Evolutionary conservation across 2,113 vertebrate species (phyloP).

Genomic region (Leptodactylus fuscus): DNA sequence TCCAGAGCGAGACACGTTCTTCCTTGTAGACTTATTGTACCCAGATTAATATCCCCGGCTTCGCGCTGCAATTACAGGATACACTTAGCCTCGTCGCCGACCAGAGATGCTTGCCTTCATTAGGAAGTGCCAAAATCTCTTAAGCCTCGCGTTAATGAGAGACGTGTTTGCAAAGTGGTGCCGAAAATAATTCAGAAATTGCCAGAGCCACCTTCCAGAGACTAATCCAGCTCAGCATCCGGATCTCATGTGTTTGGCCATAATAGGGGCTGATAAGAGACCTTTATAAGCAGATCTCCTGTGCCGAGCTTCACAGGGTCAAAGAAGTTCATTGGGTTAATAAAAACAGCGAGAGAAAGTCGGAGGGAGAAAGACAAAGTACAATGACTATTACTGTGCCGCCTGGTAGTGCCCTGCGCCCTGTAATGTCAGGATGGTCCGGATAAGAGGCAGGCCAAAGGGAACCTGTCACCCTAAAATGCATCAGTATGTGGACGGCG

Average conservation of each 20-base stretch:
- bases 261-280: constrained; percentile 68
- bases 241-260: constrained; percentile 2
- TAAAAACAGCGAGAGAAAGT: background rate
- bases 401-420: too few species aligned
- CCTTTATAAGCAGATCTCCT: constrained; percentile 58
- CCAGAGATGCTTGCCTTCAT: constrained; percentile 63
- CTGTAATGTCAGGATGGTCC: too few species aligned
- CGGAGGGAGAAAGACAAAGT: background rate
- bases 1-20: background rate
- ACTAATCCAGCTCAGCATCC: constrained; percentile 29
- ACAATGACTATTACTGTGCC: background rate
- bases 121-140: constrained; percentile 61
- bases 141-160: constrained; percentile 22
- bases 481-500: too few species aligned
- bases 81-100: constrained; percentile 43
- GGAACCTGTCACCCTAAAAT: too few species aligned
- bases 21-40: too few species aligned
- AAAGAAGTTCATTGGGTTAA: constrained; percentile 5
- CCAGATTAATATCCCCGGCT: constrained; percentile 57
- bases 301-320: background rate
- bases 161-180: constrained; percentile 22
- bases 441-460: too few species aligned
- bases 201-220: constrained; percentile 19
- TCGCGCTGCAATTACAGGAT: constrained; percentile 58
- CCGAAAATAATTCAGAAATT: background rate